Evolutionary conservation across 2,888 invertebrate genomes (phyloP).

Genomic region (Eristalis arbustorum): DNA sequence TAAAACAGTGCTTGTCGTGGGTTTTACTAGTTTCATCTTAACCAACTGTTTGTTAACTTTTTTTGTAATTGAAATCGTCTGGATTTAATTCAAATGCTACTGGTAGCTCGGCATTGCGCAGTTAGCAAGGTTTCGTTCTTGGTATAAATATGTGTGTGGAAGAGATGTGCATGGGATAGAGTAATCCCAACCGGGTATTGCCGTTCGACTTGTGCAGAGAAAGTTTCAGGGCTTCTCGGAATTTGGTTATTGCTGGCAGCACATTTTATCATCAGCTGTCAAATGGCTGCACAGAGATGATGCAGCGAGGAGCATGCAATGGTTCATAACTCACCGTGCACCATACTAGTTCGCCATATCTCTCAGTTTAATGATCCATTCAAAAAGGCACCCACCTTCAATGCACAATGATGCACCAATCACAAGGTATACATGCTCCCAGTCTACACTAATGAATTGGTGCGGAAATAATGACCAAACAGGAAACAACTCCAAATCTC

Average conservation of each 20-base stretch:
- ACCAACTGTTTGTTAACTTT: constrained; percentile 16
- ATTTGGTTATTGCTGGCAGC: background rate
- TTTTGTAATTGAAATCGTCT: constrained; percentile 45
- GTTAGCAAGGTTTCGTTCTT: background rate
- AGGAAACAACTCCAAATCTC: too few species aligned
- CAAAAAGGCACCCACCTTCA: too few species aligned
- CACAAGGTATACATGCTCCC: too few species aligned
- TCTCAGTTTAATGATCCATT: too few species aligned
- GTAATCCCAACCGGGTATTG: background rate
- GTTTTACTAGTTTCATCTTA: constrained; percentile 46
- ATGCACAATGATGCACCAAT: too few species aligned
- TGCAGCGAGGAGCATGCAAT: too few species aligned
- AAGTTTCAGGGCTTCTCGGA: background rate
- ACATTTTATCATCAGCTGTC: too few species aligned
- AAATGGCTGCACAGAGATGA: background rate
- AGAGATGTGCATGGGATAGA: background rate
- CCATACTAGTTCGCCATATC: too few species aligned
- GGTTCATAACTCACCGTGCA: too few species aligned
- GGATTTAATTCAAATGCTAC: constrained; percentile 4
- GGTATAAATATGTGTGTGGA: background rate
- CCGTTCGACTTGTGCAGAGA: background rate
- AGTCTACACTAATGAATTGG: too few species aligned
- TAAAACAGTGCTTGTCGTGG: constrained; percentile 46
- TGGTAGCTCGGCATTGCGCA: background rate
- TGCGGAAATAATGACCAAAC: too few species aligned